Evolutionary conservation across 2,888 invertebrate species (phyloP).

Genomic region (Mylabris sibirica): DNA sequence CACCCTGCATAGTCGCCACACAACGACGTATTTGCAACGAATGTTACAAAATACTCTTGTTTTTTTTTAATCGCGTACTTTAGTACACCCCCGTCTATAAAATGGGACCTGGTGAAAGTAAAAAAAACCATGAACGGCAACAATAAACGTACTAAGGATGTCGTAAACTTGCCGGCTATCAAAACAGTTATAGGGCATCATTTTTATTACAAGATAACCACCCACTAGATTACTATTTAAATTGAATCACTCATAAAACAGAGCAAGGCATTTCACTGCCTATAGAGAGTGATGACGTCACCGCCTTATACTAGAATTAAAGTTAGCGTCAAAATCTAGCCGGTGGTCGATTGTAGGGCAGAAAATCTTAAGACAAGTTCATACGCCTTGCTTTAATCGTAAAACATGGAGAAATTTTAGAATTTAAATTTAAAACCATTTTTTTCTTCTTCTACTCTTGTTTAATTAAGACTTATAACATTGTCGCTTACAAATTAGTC

Average conservation of each 20-base stretch:
- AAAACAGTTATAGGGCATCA: conserved; percentile 51
- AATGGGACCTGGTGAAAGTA: conserved; percentile 46
- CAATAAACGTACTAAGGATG: conserved; percentile 56
- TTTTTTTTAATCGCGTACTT: conserved; percentile 37
- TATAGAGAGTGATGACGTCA: too few species aligned
- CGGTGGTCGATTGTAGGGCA: too few species aligned
- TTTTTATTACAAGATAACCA: conserved; percentile 49
- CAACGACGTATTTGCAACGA: too few species aligned
- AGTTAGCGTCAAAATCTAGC: too few species aligned
- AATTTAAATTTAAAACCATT: background rate
- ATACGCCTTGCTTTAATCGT: too few species aligned
- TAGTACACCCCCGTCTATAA: conserved; percentile 44
- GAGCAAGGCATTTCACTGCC: too few species aligned
- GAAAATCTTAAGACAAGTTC: too few species aligned
- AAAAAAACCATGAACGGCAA: conserved; percentile 54
- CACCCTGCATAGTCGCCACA: too few species aligned
- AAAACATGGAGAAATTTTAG: background rate
- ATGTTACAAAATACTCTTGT: background rate
- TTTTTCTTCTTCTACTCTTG: conserved; percentile 27
- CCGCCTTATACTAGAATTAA: too few species aligned
- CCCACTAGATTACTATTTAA: conserved; percentile 19
- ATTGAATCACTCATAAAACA: conserved; percentile 13
- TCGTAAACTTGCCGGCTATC: conserved; percentile 54
- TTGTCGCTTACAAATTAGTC: conserved; percentile 41
- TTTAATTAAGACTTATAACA: conserved; percentile 38